Base-by-base conservation (phyloP, 2,797 vertebrate species). In the Sternarchorhynchus goeldii region DNA sequence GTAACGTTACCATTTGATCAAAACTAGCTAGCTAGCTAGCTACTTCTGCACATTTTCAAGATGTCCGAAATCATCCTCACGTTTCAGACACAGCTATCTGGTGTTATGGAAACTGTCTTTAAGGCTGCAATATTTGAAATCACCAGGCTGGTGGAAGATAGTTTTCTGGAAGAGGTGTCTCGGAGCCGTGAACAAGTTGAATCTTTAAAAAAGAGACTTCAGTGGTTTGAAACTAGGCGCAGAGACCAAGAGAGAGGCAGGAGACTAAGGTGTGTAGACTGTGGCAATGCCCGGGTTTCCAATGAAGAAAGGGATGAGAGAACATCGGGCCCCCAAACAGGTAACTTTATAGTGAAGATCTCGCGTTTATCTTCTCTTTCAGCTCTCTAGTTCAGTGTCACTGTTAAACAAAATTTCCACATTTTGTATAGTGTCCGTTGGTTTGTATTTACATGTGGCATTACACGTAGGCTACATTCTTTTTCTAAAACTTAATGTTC, bases 51-150 rank as follows among this genome's bases (percentile, higher is more conserved):
- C 5, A 16, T 68, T 73, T 2, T 41, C 25, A 83, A 2, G 4
- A 94, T 94, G 93, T 87, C 92, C 0, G 92, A 91, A 72, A 76
- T 88, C 4, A 86, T 92, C 41, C 79, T 88, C 0, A 89, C 92
- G 3, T 94, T 94, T 83, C 93, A 93, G 88, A 90, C 92, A 10
- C 93, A 94, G 65, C 91, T 94, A 8, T 93, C 93, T 6, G 91
- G 92, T 5, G 92, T 94, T 0, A 94, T 94, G 93, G 93, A 94
- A 56, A 93, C 93, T 0, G 92, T 94, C 0, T 94, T 94, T 77
- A 94, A 94, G 73, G 93, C 93, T 55, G 93, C 93, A 31, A 93
- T 93, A 87, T 94, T 91, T 71, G 93, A 94, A 73, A 93, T 94
- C 80, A 93, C 92, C 36, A 87, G 93, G 60, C 85, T 94, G 80